Percentiles rank a stretch among this genome's conserved stretches.
Evolutionary conservation across 2,888 invertebrate species (phyloP).

Genomic region (Agonopterix heracliana): DNA sequence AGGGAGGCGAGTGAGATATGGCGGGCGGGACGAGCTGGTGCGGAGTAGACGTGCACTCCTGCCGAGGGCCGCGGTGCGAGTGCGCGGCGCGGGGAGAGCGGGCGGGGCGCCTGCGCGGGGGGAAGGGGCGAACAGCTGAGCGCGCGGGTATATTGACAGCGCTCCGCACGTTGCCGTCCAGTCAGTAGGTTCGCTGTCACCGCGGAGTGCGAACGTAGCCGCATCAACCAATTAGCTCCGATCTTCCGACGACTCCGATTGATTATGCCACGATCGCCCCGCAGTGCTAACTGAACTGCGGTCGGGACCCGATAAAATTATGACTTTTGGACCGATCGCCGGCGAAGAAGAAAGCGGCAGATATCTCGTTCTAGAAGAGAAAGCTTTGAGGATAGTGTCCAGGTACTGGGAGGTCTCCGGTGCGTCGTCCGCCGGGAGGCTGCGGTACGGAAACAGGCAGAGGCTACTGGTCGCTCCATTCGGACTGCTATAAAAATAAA

Average conservation of each 20-base stretch:
- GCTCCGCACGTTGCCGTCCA: slow-evolving; percentile 65
- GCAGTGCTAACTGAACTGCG: slow-evolving; percentile 65
- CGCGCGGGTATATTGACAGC: slow-evolving; percentile 76
- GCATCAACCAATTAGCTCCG: slow-evolving; percentile 30
- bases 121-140: slow-evolving; percentile 76
- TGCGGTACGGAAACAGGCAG: slow-evolving; percentile 52
- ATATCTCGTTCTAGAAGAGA: slow-evolving; percentile 63
- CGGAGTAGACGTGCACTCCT: slow-evolving; percentile 21
- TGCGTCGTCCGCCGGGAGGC: slow-evolving; percentile 61
- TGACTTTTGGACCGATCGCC: slow-evolving; percentile 72
- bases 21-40: neutral
- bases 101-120: slow-evolving; percentile 48
- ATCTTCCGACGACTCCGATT: slow-evolving; percentile 20
- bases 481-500: slow-evolving; percentile 55
- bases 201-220: slow-evolving; percentile 69
- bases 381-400: slow-evolving; percentile 69
- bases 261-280: slow-evolving; percentile 67
- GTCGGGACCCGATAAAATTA: slow-evolving; percentile 69
- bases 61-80: slow-evolving; percentile 14
- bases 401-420: slow-evolving; percentile 69
- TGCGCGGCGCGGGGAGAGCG: slow-evolving; percentile 42
- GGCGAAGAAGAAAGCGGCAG: slow-evolving; percentile 66
- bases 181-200: slow-evolving; percentile 75
- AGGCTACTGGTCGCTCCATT: slow-evolving; percentile 46
- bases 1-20: slow-evolving; percentile 5